Base-by-base conservation (phyloP, 2,113 vertebrate species). In the Poeciliopsis occidentalis region DNA sequence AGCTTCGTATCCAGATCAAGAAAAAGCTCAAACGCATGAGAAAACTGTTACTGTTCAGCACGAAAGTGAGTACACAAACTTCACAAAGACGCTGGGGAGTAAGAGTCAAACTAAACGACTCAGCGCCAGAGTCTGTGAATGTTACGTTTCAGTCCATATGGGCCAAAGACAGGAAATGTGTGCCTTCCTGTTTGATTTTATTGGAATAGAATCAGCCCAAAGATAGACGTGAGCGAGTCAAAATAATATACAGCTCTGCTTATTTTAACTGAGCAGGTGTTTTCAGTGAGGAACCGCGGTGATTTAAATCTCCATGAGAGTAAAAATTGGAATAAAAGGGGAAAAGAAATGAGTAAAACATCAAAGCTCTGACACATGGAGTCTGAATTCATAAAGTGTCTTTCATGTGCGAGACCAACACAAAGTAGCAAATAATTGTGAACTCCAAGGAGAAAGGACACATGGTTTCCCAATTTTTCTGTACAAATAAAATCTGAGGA, bases 191-290 rank as follows among this genome's bases (percentile, higher is more conserved):
- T 92, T 89, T 91, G 84, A 88, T 88, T 88, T 78, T 60, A 60
- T 78, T 92, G 81, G 83, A 89, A 84, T 30, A 79, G 81, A 85
- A 81, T 75, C 84, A 31, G 81, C 75, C 84, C 44, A 76, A 79
- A 77, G 72, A 88, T 41, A 75, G 73, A 82, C 74, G 75, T 0
- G 47, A 69, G 60, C 84, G 39, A 79, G 68, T 74, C 65, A 66
- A 88, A 75, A 81, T 80, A 90, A 87, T 81, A 86, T 74, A 86
- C 83, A 73, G 65, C 31, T 34, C 64, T 83, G 88, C 78, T 91
- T 84, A 82, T 90, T 92, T 90, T 82, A 86, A 88, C 81, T 81
- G 78, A 82, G 85, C 92, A 94, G 88, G 91, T 94, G 93, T 92
- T 89, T 72, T 81, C 73, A 89, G 87, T 90, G 82, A 92, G 84